These are phyloP conservation scores for Carettochelys insculpta DNA, from an alignment of 2,113 vertebrate genomes.

Conservation along the genomic window DNA sequence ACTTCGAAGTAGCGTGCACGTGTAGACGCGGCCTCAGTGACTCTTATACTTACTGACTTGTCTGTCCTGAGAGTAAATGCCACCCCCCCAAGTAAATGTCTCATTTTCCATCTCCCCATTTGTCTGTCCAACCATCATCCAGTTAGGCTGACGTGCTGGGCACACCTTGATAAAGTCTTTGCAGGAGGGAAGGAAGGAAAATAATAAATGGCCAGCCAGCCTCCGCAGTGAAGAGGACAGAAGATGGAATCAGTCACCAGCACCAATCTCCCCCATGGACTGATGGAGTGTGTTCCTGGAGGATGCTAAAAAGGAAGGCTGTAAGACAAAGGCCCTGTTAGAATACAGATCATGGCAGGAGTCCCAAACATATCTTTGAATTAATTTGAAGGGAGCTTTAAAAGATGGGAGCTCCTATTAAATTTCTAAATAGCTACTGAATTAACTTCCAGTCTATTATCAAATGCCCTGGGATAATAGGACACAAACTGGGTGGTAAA, in stretches of 20 bases:
- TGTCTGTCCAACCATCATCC: neutral
- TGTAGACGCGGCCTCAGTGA: too few species aligned
- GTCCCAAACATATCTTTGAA: neutral
- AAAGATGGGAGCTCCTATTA: neutral
- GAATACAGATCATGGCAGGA: neutral
- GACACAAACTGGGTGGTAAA: neutral
- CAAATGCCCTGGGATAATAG: neutral
- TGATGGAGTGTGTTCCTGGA: neutral
- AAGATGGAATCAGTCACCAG: neutral
- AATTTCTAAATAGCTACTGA: neutral
- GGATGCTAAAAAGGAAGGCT: neutral
- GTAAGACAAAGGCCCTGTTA: neutral
- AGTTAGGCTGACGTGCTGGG: neutral
- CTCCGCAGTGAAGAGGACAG: neutral
- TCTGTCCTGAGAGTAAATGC: neutral
- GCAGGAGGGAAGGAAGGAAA: neutral
- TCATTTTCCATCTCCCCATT: accelerated
- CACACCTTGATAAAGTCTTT: neutral
- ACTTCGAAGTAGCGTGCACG: too few species aligned
- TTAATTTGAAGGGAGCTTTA: neutral
- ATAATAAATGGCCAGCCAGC: neutral
- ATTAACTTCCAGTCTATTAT: neutral
- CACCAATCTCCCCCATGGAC: neutral
- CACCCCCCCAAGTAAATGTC: too few species aligned
- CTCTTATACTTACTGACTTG: neutral